Conservation (phyloP, 2,888 invertebrate species). For the Galerucella pusilla region DNA sequence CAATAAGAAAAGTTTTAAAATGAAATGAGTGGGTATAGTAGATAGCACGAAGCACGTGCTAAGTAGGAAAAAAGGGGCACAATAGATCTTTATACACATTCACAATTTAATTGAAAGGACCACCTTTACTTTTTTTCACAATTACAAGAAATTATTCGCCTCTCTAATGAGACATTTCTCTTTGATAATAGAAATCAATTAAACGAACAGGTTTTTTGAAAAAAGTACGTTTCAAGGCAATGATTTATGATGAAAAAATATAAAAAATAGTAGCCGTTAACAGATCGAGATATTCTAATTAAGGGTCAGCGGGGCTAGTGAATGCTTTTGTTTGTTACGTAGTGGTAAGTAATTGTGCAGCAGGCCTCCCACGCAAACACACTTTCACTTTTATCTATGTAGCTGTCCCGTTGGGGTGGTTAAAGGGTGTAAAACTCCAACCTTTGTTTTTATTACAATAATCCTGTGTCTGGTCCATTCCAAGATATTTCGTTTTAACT, state of each 20-base stretch:
- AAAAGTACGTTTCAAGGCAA: constrained; percentile 14
- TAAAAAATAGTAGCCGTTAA: constrained; percentile 48
- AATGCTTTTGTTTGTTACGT: constrained; percentile 17
- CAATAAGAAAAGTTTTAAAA: constrained; percentile 24
- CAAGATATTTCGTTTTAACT: too few relatives aligned
- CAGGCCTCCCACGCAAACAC: constrained; percentile 50
- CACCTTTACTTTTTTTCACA: background rate
- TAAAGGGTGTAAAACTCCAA: background rate
- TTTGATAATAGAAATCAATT: too few relatives aligned
- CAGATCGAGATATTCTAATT: constrained; percentile 53
- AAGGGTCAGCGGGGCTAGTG: constrained; percentile 15
- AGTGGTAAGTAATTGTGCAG: constrained; percentile 46
- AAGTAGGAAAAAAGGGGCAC: too few relatives aligned
- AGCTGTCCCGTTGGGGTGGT: background rate
- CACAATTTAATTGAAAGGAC: background rate
- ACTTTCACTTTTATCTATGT: constrained; percentile 4
- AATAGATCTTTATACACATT: too few relatives aligned
- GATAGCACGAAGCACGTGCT: background rate
- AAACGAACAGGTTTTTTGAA: background rate
- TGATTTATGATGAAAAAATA: constrained; percentile 43
- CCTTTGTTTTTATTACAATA: background rate
- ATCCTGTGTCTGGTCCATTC: background rate
- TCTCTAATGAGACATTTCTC: too few relatives aligned
- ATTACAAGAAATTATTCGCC: too few relatives aligned
- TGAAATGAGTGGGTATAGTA: background rate